A percentile compares a stretch with the other conserved stretches of the same genome.
Conservation (phyloP, 2,797 vertebrate genomes). For the Sebastiscus tertius region DNA sequence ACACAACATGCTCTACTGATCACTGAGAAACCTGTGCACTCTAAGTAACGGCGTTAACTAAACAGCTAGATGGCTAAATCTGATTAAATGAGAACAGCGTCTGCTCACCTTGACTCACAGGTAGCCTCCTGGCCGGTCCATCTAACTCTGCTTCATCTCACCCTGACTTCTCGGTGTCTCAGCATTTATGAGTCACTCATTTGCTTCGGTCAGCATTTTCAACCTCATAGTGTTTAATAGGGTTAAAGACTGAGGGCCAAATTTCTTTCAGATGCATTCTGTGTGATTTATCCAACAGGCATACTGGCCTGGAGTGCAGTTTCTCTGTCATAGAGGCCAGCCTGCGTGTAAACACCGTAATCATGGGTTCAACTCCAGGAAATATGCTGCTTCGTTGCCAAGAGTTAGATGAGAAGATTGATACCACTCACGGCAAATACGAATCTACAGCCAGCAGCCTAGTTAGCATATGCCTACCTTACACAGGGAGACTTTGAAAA, state of each 20-base stretch:
- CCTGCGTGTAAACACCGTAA: background rate
- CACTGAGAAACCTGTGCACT: background rate
- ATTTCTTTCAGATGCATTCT: conserved; percentile 3
- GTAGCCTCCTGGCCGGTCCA: conserved; percentile 4
- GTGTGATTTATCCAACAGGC: background rate
- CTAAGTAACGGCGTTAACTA: background rate
- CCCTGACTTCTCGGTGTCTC: conserved; percentile 34
- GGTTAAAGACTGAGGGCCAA: conserved; percentile 15
- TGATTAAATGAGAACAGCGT: conserved; percentile 25
- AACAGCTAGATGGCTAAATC: conserved; percentile 6
- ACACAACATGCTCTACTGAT: background rate
- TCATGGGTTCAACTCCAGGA: background rate
- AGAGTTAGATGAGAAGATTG: too few species aligned
- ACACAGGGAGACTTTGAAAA: too few species aligned
- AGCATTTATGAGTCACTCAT: conserved; percentile 29
- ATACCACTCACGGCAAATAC: too few species aligned
- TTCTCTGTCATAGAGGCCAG: background rate
- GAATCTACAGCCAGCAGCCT: too few species aligned
- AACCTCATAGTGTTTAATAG: background rate
- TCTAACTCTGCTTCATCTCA: background rate
- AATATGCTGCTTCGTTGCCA: too few species aligned
- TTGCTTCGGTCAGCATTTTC: conserved; percentile 19
- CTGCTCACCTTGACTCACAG: conserved; percentile 31
- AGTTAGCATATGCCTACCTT: too few species aligned
- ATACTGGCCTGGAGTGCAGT: background rate